A percentile compares a stretch with the other conserved stretches of the same genome.
phyloP scores from a whole-genome alignment of 2,888 invertebrate species.

The Synanthedon vespiformis region DNA sequence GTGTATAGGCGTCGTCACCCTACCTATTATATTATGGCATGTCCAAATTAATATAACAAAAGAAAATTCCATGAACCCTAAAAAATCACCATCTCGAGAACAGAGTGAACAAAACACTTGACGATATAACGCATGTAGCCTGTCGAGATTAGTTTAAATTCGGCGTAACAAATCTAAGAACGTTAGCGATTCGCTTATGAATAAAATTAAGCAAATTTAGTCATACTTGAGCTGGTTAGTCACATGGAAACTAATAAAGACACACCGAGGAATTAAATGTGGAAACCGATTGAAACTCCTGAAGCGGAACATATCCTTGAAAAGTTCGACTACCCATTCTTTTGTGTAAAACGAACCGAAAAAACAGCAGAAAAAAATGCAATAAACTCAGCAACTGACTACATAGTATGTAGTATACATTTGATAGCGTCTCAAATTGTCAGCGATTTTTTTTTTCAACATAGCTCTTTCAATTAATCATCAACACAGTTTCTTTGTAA shows the following conservation, averaged over 20 bases:
- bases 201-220: neutral
- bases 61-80: too few relatives aligned
- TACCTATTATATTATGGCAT: too few relatives aligned
- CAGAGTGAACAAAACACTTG: too few relatives aligned
- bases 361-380: slow-evolving; percentile 40
- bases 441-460: slow-evolving; percentile 43
- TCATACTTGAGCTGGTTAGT: neutral
- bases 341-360: slow-evolving; percentile 35
- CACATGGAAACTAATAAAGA: neutral
- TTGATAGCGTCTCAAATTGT: slow-evolving; percentile 51
- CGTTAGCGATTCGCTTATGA: neutral
- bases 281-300: slow-evolving; percentile 25
- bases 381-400: slow-evolving; percentile 18
- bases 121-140: too few relatives aligned
- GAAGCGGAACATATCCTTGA: slow-evolving; percentile 59
- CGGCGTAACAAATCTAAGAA: neutral
- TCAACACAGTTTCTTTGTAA: slow-evolving; percentile 27
- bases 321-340: slow-evolving; percentile 53
- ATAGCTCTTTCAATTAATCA: slow-evolving; percentile 47
- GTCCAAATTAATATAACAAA: too few relatives aligned
- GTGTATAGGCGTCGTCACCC: too few relatives aligned
- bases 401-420: slow-evolving; percentile 16
- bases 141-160: neutral
- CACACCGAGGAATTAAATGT: slow-evolving; percentile 1
- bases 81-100: too few relatives aligned